Evolutionary conservation across 2,797 vertebrate species (phyloP), one percentile per base, ranked within the genome.

Genomic region (Urosaurus nigricauda): DNA sequence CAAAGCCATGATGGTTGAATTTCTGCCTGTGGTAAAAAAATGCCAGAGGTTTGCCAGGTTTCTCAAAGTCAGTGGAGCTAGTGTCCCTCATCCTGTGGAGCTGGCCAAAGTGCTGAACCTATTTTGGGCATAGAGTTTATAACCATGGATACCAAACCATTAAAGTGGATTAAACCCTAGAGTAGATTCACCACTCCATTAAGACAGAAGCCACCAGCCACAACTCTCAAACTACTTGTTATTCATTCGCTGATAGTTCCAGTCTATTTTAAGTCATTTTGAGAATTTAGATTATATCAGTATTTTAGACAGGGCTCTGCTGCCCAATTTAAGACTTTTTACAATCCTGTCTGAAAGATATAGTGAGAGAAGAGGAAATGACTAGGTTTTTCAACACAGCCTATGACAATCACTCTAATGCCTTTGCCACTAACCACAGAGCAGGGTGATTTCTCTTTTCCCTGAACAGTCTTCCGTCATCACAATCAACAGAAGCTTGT

Each of bases 351-450:
- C 88, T 90, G 79, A 43, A 17, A 60, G 74, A 75, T 53, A 56
- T 53, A 81, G 84, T 56, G 86, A 90, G 92, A 91, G n/a, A 82
- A 70, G 63, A 58, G 85, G 74, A 84, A 3, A 56, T 77, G 74
- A 37, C 65, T 7, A 26, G 68, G 37, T 79, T 80, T 88, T 32
- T 75, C 13, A 68, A 11, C 1, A 0, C 58, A 6, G 32, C 12
- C n/a, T 51, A 7, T 58, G 9, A 71, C 19, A 24, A 85, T 51
- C 32, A 56, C 5, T 29, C 70, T 51, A 40, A 12, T 65, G 82
- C 51, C 78, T 37, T 35, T 73, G 51, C 43, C 12, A 83, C 78
- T 51, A 51, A 2, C 37, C n/a, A 84, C 21, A 79, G 0, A 1
- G 4, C 14, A 70, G 32, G 56, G 0, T 1, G 85, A 65, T 53